A percentile compares a stretch with the other conserved stretches of the same genome.
Conservation (phyloP, 2,113 vertebrate species). For the Limanda limanda region DNA sequence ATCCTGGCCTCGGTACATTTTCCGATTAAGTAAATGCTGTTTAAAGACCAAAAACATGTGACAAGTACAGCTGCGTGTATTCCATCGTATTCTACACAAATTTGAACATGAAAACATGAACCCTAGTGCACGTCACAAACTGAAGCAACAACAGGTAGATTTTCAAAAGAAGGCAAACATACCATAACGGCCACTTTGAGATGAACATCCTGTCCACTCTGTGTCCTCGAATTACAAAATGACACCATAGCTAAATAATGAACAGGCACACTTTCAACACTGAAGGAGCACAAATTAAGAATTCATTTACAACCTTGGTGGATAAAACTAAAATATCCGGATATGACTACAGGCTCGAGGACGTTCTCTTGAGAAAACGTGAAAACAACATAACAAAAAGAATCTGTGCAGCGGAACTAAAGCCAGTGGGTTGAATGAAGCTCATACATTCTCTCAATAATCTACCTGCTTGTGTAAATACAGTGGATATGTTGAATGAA, state of each 20-base stretch:
- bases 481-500: conserved; percentile 45
- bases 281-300: conserved; percentile 32
- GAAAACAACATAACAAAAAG: conserved; percentile 5
- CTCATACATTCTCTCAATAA: conserved; percentile 49
- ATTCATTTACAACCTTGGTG: conserved; percentile 10
- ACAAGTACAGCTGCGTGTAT: conserved; percentile 65
- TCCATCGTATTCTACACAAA: conserved; percentile 66
- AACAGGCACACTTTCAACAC: conserved; percentile 53
- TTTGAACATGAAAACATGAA: conserved; percentile 68
- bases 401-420: conserved; percentile 25
- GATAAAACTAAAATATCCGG: neutral
- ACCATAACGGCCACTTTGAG: conserved; percentile 47
- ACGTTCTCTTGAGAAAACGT: conserved; percentile 20
- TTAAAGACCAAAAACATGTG: conserved; percentile 54
- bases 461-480: conserved; percentile 59
- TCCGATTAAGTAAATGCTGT: conserved; percentile 60
- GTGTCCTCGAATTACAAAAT: conserved; percentile 33
- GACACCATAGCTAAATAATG: conserved; percentile 25
- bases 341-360: conserved; percentile 5
- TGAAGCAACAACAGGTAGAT: conserved; percentile 68
- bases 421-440: conserved; percentile 14
- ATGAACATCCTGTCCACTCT: conserved; percentile 18
- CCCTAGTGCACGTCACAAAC: conserved; percentile 70
- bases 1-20: conserved; percentile 66
- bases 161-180: conserved; percentile 63